Base-by-base conservation (phyloP, 2,797 vertebrate species). In the Poliocrania exsul region DNA sequence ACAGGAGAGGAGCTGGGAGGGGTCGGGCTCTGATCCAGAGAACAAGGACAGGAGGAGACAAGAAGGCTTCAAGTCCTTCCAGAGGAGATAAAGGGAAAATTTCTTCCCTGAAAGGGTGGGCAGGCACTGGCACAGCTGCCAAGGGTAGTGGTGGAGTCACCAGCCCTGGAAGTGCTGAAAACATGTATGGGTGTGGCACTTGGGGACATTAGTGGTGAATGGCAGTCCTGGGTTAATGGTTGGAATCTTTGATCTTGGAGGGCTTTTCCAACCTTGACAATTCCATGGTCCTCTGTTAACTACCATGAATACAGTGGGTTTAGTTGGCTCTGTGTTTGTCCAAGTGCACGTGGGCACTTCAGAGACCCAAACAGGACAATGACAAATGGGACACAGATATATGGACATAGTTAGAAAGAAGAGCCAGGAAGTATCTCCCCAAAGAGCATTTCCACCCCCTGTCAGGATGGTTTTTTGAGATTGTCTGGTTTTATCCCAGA, bases 1-100 rank as follows among this genome's bases (percentile, higher is more conserved):
- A 19, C 25, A 71, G 58, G 33, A 65, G 51, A 9, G 1, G 5
- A 69, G 62, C 5, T 3, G 28, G 3, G 3, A 13, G 5, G 2
- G 1, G 10, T 46, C 0, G 0, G n/a, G 33, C 5, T 64, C n/a
- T 83, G 24, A 57, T 58, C 5, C 12, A 35, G 38, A 18, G 29
- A 53, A n/a, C 51, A 65, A 29, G 25, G 51, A 53, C 46, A 47
- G 58, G 16, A 77, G 0, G 1, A 46, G 44, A 26, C 29, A 29
- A 2, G 77, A 23, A 0, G 0, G 29, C n/a, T 4, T 38, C 50
- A 33, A 0, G 25, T 3, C 35, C 44, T 1, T 6, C 29, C 58
- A 40, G 38, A 5, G 33, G 29, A 83, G 6, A 8, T 3, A 29
- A 53, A 31, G 51, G 51, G 51, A 31, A 19, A 31, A 40, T 6